phyloP scores from a whole-genome alignment of 2,797 vertebrate species.

The Gymnothorax javanicus region DNA sequence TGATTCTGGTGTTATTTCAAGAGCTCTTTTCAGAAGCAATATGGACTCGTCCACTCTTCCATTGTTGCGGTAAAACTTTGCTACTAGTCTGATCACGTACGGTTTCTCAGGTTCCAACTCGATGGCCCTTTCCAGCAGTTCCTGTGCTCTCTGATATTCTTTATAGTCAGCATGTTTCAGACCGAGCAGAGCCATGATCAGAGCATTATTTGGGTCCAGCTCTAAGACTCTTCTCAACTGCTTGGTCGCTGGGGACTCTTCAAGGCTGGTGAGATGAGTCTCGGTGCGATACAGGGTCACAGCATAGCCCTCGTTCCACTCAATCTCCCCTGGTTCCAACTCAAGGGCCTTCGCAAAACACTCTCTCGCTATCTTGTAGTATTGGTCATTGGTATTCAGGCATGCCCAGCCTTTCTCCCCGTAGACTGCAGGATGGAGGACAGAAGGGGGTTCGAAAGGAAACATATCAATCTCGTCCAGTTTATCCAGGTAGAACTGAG shows the following conservation, averaged over 20 bases:
- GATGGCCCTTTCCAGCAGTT: slow-evolving; percentile 65
- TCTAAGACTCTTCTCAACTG: slow-evolving; percentile 63
- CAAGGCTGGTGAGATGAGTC: fast-evolving
- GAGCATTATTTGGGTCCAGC: slow-evolving; percentile 61
- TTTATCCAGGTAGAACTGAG: too few species aligned
- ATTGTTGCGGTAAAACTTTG: slow-evolving; percentile 69
- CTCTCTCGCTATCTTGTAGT: slow-evolving; percentile 63
- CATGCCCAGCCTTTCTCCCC: slow-evolving; percentile 42
- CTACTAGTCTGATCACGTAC: slow-evolving; percentile 68
- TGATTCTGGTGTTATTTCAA: slow-evolving; percentile 54
- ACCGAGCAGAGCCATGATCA: slow-evolving; percentile 66
- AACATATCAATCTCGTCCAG: too few species aligned
- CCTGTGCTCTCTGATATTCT: slow-evolving; percentile 54
- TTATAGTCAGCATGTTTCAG: slow-evolving; percentile 59
- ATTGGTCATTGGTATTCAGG: slow-evolving; percentile 63
- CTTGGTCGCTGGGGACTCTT: slow-evolving; percentile 32
- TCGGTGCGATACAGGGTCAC: slow-evolving; percentile 61
- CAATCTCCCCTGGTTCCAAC: slow-evolving; percentile 64
- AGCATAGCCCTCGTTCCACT: slow-evolving; percentile 72
- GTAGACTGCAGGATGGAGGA: too few species aligned
- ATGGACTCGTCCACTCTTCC: slow-evolving; percentile 54
- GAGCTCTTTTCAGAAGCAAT: slow-evolving; percentile 58
- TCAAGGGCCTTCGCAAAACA: slow-evolving; percentile 74
- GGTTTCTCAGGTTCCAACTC: slow-evolving; percentile 60
- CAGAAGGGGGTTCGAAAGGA: too few species aligned